Evolutionary conservation across 1,140 invertebrate species (phyloP).

Genomic region (Drosophila ananassae): DNA sequence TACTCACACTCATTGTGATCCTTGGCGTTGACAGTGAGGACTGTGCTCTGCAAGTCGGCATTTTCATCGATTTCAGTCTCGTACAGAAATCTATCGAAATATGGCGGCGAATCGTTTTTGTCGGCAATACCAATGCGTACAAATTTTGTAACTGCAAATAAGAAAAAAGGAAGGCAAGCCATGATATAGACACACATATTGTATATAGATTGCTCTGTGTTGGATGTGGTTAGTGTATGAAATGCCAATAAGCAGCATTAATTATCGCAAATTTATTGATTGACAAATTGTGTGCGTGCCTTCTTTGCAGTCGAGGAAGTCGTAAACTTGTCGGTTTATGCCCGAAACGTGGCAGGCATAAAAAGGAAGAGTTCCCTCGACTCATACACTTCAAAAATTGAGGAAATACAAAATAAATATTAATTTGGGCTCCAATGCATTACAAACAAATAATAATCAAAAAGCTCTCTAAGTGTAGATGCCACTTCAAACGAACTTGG

Average conservation of each 20-base stretch:
- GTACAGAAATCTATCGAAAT: constrained; percentile 89
- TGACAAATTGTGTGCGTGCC: constrained; percentile 78
- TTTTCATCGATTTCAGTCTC: constrained; percentile 89
- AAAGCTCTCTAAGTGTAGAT: not conserved
- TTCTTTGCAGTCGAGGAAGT: constrained; percentile 41
- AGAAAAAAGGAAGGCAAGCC: constrained; percentile 45
- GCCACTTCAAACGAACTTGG: not conserved
- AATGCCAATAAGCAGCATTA: constrained; percentile 80
- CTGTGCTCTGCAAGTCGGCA: constrained; percentile 88
- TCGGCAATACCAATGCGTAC: constrained; percentile 86
- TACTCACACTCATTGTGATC: constrained; percentile 88
- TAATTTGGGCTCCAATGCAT: not conserved
- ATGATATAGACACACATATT: constrained; percentile 37
- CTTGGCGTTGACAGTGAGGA: constrained; percentile 89
- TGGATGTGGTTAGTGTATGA: constrained; percentile 57
- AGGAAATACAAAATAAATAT: not conserved
- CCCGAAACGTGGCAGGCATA: constrained; percentile 70
- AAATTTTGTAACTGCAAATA: constrained; percentile 85
- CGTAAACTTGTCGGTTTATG: constrained; percentile 73
- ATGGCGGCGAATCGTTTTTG: constrained; percentile 89
- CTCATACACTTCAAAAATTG: not conserved
- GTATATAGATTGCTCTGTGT: constrained; percentile 30
- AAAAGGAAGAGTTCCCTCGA: constrained; percentile 23
- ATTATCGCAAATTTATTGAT: constrained; percentile 80
- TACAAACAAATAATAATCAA: not conserved